phyloP scores from a whole-genome alignment of 2,113 vertebrate genomes.

The Esox niger region DNA sequence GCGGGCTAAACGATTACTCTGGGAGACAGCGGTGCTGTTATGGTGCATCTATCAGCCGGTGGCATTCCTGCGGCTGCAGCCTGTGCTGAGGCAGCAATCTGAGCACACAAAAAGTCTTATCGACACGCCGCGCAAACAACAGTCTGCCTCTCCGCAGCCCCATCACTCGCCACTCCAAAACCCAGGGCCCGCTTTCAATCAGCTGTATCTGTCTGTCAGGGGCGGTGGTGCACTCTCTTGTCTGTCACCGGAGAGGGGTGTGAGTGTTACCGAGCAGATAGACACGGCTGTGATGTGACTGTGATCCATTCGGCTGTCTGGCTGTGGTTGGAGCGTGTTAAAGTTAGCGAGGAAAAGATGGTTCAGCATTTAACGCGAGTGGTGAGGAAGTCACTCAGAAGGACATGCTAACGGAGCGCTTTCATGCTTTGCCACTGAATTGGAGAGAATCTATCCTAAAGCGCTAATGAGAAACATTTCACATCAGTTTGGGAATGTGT shows the following conservation, averaged over 20 bases:
- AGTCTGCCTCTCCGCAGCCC: constrained; percentile 25
- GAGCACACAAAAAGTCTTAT: constrained; percentile 58
- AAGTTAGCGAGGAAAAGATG: not conserved
- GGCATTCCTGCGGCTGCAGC: constrained; percentile 46
- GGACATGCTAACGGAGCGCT: constrained; percentile 25
- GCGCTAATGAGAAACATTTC: constrained; percentile 41
- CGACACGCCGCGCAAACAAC: constrained; percentile 43
- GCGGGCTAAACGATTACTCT: constrained; percentile 41
- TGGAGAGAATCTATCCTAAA: constrained; percentile 19
- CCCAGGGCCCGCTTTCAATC: constrained; percentile 26
- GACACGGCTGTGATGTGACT: not conserved
- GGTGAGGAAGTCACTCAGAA: constrained; percentile 14
- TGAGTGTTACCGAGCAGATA: not conserved
- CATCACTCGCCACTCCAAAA: not conserved
- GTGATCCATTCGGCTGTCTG: not conserved
- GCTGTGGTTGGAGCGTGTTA: not conserved
- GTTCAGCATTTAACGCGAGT: not conserved
- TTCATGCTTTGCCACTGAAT: constrained; percentile 17
- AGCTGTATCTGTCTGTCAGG: constrained; percentile 7
- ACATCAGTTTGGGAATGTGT: constrained; percentile 30
- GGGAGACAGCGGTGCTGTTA: constrained; percentile 25
- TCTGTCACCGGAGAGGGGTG: constrained; percentile 2
- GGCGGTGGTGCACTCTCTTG: not conserved
- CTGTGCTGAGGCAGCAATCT: constrained; percentile 63
- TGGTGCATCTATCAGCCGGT: constrained; percentile 52